Evolutionary conservation across 2,888 invertebrate genomes (phyloP).

Genomic region (Pyralis farinalis): DNA sequence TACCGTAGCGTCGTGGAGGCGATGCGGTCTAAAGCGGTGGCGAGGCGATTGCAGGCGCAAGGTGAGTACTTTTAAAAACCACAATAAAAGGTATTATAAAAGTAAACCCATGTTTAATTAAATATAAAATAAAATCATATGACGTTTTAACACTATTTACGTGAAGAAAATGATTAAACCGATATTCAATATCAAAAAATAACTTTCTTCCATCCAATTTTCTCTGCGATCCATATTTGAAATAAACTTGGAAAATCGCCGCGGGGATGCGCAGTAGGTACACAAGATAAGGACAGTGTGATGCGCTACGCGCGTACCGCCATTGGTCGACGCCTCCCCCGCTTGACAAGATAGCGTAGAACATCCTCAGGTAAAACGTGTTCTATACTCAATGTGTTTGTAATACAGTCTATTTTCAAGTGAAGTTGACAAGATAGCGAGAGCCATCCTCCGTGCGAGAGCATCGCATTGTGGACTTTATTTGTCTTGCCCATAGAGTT

Average conservation of each 20-base stretch:
- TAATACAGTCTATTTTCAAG: constrained; percentile 6
- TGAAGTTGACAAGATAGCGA: constrained; percentile 62
- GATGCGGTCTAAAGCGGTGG: constrained; percentile 88
- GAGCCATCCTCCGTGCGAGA: constrained; percentile 61
- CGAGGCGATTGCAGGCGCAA: constrained; percentile 85
- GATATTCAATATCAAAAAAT: too few species aligned
- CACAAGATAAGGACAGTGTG: constrained; percentile 62
- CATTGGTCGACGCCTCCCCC: constrained; percentile 74
- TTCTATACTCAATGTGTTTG: constrained; percentile 18
- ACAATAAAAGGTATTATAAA: too few species aligned
- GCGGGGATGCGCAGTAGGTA: constrained; percentile 64
- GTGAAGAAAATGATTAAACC: too few species aligned
- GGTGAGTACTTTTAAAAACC: constrained; percentile 64
- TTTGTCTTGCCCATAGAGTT: constrained; percentile 26
- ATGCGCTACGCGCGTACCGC: constrained; percentile 58
- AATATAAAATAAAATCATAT: too few species aligned
- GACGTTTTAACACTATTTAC: too few species aligned
- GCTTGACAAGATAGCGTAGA: constrained; percentile 74
- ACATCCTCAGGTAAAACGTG: constrained; percentile 56
- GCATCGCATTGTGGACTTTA: constrained; percentile 26
- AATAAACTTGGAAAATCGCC: constrained; percentile 4
- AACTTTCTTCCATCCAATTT: too few species aligned
- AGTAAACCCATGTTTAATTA: not conserved
- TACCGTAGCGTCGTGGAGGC: constrained; percentile 52
- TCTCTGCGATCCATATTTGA: constrained; percentile 1